Conservation (phyloP, 2,797 vertebrate species). For the Myotis pilosus region DNA sequence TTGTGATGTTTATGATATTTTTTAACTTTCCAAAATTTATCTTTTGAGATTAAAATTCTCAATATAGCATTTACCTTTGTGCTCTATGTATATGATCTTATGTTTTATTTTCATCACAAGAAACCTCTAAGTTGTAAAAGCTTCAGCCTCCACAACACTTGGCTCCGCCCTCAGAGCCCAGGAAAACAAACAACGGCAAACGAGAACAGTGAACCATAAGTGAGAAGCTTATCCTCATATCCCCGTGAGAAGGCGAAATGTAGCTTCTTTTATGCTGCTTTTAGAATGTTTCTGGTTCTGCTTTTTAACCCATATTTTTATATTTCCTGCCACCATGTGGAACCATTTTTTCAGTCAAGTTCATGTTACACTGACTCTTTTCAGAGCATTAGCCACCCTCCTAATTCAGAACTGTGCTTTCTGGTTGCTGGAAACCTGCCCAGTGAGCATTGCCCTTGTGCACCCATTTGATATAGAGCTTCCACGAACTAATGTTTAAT, state of each 20-base stretch:
- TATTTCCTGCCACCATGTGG: background rate
- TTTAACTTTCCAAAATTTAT: background rate
- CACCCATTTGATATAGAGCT: conserved; percentile 62
- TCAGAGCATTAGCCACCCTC: background rate
- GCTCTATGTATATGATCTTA: background rate
- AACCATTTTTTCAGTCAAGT: background rate
- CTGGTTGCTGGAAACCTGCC: conserved; percentile 57
- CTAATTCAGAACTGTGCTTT: conserved; percentile 43
- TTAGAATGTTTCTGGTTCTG: background rate
- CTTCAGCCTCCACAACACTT: background rate
- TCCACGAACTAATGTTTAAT: conserved; percentile 59
- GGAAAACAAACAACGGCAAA: background rate
- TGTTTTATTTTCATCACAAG: conserved; percentile 16
- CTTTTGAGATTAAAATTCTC: background rate
- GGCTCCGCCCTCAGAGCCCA: background rate
- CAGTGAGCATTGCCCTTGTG: conserved; percentile 25
- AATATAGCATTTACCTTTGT: background rate
- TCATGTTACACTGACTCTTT: background rate
- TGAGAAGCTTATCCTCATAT: background rate
- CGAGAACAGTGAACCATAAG: background rate
- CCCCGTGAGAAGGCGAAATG: background rate
- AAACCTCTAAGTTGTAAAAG: background rate
- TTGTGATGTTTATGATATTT: background rate
- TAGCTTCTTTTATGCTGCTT: background rate
- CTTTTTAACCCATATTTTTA: background rate